A percentile compares a stretch with the other conserved stretches of the same genome.
Conservation (phyloP, 2,113 vertebrate species). For the Hirundichthys speculiger region DNA sequence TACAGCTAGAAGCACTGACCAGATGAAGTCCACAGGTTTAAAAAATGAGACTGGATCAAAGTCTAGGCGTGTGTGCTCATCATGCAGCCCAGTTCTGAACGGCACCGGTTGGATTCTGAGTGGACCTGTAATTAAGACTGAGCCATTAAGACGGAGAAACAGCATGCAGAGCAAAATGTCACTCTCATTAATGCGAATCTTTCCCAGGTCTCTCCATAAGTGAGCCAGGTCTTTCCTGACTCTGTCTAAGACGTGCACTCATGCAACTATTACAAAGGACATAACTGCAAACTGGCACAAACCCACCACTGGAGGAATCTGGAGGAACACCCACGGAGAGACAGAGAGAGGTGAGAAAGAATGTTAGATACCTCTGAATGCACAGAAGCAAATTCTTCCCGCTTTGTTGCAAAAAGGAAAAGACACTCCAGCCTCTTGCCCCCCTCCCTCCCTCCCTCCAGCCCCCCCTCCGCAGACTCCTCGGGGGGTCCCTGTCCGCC, state of each 20-base stretch:
- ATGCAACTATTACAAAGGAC: constrained; percentile 6
- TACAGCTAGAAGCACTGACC: neutral
- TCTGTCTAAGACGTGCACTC: constrained; percentile 6
- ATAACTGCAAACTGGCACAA: too few relatives aligned
- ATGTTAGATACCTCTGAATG: constrained; percentile 45
- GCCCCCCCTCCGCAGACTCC: constrained; percentile 39
- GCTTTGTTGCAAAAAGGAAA: constrained; percentile 13
- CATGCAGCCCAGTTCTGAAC: constrained; percentile 40
- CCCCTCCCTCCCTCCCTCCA: neutral
- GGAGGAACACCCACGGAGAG: constrained; percentile 19
- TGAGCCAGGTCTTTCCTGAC: neutral
- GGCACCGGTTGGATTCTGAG: constrained; percentile 28
- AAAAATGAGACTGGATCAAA: constrained; percentile 57
- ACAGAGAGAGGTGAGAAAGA: neutral
- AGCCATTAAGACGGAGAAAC: constrained; percentile 39
- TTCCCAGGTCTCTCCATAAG: neutral
- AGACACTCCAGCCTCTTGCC: constrained; percentile 41
- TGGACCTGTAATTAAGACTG: constrained; percentile 55
- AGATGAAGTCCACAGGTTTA: constrained; percentile 42
- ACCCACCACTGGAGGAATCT: constrained; percentile 40
- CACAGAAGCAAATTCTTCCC: constrained; percentile 38
- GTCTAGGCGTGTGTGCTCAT: constrained; percentile 44
- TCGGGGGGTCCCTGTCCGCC: constrained; percentile 56
- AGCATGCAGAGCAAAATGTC: constrained; percentile 10
- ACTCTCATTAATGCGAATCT: constrained; percentile 2